These are phyloP conservation scores for Ispidina lecontei DNA, from an alignment of 2,797 vertebrate species.

Conservation along the genomic window DNA sequence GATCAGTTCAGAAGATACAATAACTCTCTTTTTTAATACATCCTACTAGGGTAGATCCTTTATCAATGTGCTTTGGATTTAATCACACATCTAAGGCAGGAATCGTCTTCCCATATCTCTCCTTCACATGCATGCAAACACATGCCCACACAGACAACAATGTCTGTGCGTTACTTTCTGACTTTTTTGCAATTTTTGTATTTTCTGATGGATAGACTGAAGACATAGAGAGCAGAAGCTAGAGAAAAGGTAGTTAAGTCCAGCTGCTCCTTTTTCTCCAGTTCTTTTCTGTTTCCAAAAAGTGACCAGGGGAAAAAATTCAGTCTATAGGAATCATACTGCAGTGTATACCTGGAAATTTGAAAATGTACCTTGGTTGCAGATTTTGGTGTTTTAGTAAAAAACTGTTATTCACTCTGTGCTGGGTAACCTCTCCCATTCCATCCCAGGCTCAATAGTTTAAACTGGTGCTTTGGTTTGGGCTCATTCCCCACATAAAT, in stretches of 20 bases:
- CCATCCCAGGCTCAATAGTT: not conserved
- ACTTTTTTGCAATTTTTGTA: not conserved
- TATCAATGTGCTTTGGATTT: constrained; percentile 70
- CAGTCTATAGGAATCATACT: not conserved
- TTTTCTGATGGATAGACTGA: not conserved
- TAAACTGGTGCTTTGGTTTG: not conserved
- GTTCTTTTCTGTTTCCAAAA: not conserved
- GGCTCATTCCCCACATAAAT: not conserved
- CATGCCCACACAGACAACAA: not conserved
- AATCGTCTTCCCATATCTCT: constrained; percentile 34
- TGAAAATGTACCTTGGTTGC: not conserved
- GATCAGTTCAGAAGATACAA: constrained; percentile 73
- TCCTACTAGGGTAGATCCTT: constrained; percentile 63
- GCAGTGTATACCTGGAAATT: not conserved
- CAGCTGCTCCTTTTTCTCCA: not conserved
- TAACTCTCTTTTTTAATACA: constrained; percentile 73
- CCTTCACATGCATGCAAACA: constrained; percentile 15
- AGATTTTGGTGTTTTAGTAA: not conserved
- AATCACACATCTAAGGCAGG: constrained; percentile 60
- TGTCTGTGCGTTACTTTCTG: not conserved
- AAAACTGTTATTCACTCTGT: not conserved
- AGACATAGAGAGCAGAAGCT: not conserved
- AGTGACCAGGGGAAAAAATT: not conserved
- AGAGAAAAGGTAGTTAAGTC: not conserved
- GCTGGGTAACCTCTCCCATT: not conserved